Conservation (phyloP, 2,888 invertebrate genomes). For the Amblyjoppa proteus region DNA sequence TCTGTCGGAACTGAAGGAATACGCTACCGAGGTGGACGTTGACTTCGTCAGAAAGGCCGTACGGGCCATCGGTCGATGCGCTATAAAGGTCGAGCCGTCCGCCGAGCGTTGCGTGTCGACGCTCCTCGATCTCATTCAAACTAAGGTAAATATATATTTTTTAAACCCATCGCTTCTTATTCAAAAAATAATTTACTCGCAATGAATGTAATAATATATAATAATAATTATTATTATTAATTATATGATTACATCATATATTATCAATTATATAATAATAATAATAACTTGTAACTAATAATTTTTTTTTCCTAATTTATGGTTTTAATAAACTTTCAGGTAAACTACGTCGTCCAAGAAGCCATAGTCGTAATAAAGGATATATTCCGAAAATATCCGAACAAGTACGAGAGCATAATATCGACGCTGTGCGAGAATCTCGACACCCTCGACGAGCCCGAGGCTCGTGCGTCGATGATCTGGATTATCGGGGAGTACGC, state of each 20-base stretch:
- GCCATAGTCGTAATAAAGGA: constrained; percentile 99
- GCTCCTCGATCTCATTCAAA: constrained; percentile 98
- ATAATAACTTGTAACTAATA: not conserved
- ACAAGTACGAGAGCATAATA: constrained; percentile 99
- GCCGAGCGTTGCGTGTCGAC: constrained; percentile 99
- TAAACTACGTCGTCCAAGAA: constrained; percentile 99
- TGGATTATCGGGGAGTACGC: constrained; percentile 99
- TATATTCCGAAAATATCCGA: constrained; percentile 98
- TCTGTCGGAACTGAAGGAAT: constrained; percentile 98
- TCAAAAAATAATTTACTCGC: too few relatives aligned
- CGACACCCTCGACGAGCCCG: constrained; percentile 99
- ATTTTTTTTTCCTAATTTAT: not conserved
- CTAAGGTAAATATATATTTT: constrained; percentile 89
- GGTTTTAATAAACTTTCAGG: constrained; percentile 76
- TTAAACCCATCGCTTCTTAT: not conserved
- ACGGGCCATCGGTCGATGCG: constrained; percentile 98
- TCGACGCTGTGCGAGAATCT: constrained; percentile 99
- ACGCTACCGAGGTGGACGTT: constrained; percentile 99
- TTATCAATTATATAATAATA: too few relatives aligned
- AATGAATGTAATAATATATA: too few relatives aligned
- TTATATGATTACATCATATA: too few relatives aligned
- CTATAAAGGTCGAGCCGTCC: constrained; percentile 98
- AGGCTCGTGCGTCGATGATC: constrained; percentile 99
- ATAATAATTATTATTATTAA: too few relatives aligned
- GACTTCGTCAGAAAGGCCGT: constrained; percentile 99